A percentile compares a stretch with the other conserved stretches of the same genome.
Evolutionary conservation across 2,113 vertebrate genomes (phyloP).

Genomic region (Chaetodon trifascialis): DNA sequence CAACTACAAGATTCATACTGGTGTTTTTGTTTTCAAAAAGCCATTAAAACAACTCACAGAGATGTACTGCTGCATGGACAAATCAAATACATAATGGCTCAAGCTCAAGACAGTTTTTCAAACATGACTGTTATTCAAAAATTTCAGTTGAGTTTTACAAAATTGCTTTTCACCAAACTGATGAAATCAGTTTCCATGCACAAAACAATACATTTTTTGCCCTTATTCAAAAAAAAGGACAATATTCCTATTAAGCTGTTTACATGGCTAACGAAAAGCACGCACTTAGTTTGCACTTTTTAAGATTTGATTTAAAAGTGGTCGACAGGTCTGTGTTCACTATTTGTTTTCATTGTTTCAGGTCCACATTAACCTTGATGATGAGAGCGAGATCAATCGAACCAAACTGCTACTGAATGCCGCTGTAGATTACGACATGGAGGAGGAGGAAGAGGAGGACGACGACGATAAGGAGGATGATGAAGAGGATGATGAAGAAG

Average conservation of each 20-base stretch:
- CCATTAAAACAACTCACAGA: not conserved
- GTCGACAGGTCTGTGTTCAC: not conserved
- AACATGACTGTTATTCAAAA: not conserved
- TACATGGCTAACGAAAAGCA: no score
- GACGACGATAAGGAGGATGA: constrained; percentile 65
- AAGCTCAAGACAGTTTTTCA: not conserved
- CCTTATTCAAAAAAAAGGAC: no score
- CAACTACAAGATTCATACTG: not conserved
- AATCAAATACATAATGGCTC: no score
- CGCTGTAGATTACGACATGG: constrained; percentile 81
- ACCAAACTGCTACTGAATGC: constrained; percentile 84
- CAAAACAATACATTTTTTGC: no score
- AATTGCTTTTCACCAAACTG: not conserved
- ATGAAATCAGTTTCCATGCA: not conserved
- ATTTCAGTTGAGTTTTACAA: not conserved
- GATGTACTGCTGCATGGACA: not conserved
- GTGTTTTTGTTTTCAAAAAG: not conserved
- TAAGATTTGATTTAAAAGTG: not conserved
- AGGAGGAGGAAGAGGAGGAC: constrained; percentile 84
- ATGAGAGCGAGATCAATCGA: constrained; percentile 85
- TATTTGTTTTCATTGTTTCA: constrained; percentile 44
- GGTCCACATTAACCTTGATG: constrained; percentile 81
- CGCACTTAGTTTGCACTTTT: not conserved
- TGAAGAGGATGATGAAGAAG: constrained; percentile 61
- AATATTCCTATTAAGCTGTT: no score